A percentile compares a stretch with the other conserved stretches of the same genome.
Evolutionary conservation across 2,888 invertebrate species (phyloP).

Genomic region (Cyrtodaria siliqua): DNA sequence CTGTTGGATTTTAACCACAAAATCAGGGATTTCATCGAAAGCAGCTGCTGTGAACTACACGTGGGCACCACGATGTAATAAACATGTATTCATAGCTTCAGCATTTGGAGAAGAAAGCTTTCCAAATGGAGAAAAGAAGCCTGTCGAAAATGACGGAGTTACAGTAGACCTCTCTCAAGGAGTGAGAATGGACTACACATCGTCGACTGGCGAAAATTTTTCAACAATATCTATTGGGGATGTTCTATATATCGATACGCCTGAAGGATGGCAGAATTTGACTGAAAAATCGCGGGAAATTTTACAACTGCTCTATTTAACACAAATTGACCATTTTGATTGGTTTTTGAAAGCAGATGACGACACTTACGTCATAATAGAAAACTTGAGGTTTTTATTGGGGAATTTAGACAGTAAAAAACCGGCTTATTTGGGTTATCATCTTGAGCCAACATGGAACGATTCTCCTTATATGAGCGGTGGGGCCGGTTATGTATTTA

Average conservation of each 20-base stretch:
- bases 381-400: constrained; percentile 53
- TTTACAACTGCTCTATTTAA: constrained; percentile 46
- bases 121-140: constrained; percentile 17
- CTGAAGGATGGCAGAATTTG: constrained; percentile 59
- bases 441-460: constrained; percentile 56
- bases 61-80: constrained; percentile 63
- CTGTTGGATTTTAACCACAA: constrained; percentile 60
- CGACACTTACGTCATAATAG: constrained; percentile 61
- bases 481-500: constrained; percentile 63
- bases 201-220: constrained; percentile 48
- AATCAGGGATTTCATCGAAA: constrained; percentile 46
- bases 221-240: constrained; percentile 53
- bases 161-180: constrained; percentile 43
- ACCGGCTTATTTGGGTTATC: constrained; percentile 53
- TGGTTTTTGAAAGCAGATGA: constrained; percentile 67
- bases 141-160: constrained; percentile 8
- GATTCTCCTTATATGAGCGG: constrained; percentile 65
- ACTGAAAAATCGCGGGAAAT: constrained; percentile 58
- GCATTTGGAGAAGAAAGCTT: constrained; percentile 42
- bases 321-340: constrained; percentile 52
- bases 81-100: constrained; percentile 61
- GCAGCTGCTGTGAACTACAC: constrained; percentile 61
- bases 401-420: constrained; percentile 34
- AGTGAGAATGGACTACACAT: constrained; percentile 36
- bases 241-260: constrained; percentile 56